A percentile compares a stretch with the other conserved stretches of the same genome.
Evolutionary conservation across 2,797 vertebrate species (phyloP).

Genomic region (Anguilla marmorata): DNA sequence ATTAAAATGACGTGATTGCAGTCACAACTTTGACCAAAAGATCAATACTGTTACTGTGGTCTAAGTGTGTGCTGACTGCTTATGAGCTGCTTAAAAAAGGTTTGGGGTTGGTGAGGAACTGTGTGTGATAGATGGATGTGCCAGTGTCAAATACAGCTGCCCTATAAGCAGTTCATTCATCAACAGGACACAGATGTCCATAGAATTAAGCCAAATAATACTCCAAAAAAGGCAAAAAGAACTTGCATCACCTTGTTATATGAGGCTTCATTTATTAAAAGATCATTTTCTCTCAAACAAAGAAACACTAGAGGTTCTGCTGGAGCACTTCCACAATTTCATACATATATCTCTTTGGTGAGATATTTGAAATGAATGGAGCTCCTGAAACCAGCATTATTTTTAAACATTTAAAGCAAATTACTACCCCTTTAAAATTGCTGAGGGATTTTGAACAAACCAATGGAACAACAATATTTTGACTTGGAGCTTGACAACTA

Average conservation of each 20-base stretch:
- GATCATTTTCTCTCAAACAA: neutral
- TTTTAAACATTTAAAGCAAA: neutral
- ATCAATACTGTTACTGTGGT: constrained; percentile 12
- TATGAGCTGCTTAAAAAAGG: constrained; percentile 25
- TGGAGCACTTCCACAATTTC: neutral
- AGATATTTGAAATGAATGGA: neutral
- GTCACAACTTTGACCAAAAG: neutral
- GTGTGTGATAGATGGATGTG: neutral
- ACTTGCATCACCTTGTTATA: neutral
- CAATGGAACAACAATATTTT: too few species aligned
- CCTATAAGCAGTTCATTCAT: constrained; percentile 6
- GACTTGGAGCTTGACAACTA: too few species aligned
- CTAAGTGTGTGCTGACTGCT: constrained; percentile 21
- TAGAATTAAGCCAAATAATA: neutral
- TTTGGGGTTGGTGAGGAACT: neutral
- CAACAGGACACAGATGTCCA: neutral
- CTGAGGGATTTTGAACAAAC: neutral
- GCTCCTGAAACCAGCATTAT: neutral
- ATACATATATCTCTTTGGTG: neutral
- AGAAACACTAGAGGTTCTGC: neutral
- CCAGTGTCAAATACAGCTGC: neutral
- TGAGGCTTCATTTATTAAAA: neutral
- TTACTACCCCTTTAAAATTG: neutral
- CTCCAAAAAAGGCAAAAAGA: neutral
- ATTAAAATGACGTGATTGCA: neutral